Evolutionary conservation across 2,113 vertebrate species (phyloP), one percentile per base, ranked within the genome.

Genomic region (Siniperca chuatsi): DNA sequence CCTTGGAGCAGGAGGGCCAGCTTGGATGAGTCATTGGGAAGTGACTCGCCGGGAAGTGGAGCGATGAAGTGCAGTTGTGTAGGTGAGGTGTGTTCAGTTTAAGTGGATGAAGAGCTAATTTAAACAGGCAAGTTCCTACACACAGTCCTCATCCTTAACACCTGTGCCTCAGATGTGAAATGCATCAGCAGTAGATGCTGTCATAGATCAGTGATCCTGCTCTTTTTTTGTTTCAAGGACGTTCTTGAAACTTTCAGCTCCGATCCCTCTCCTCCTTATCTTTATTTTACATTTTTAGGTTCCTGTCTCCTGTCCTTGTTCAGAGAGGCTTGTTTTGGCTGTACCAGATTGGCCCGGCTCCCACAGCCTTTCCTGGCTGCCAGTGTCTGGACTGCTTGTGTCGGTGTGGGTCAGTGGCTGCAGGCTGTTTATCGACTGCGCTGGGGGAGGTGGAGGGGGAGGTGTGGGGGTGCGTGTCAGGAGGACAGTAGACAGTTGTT

Each of bases 401-500:
- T 90, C 77, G 73, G 89, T 85, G 90, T 85, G 89, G 93, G 90
- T 93, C 92, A 91, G 87, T 85, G 70, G 88, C 90, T 80, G 84
- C 87, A 69, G 91, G 88, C 87, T 90, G 90, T 89, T 91, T 88
- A 90, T 91, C 42, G 82, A 87, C 83, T 75, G 75, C 7, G 2
- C 78, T 40, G 81, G 89, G 87, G 93, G 81, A 90, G 65, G 4
- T 81, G 37, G 85, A 86, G 73, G 60, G 70, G 82, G 92, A 88
- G 83, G 72, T 67, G 91, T 85, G 86, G 89, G 89, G 78, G 90
- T 73, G 83, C 79, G 85, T 83, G 89, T 87, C 88, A 90, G 65
- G 72, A 82, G 89, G 85, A 83, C 91, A 85, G 86, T 86, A 93
- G 92, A 92, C 92, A 90, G 87, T 92, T 92, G 87, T 91, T 90